phyloP scores from a whole-genome alignment of 2,113 vertebrate genomes.

The Sylvietta virens region DNA sequence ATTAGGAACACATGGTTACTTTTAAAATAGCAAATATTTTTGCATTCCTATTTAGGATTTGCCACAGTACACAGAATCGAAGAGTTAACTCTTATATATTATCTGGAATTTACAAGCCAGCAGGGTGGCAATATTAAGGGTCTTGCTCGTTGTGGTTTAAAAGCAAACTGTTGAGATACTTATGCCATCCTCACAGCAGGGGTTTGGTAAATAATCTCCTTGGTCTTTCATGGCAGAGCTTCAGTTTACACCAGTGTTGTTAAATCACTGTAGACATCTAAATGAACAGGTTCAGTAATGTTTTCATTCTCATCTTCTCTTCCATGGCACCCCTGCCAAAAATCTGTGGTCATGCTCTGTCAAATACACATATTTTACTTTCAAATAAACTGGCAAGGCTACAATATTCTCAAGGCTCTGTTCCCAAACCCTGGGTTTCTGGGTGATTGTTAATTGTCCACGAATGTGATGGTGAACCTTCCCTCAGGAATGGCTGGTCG shows the following conservation, averaged over 20 bases:
- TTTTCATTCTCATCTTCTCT: neutral
- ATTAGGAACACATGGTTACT: neutral
- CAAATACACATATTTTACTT: neutral
- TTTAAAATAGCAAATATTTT: neutral
- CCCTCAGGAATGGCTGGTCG: neutral
- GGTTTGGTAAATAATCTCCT: neutral
- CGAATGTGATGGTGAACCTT: neutral
- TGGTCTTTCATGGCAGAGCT: neutral
- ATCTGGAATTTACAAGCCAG: neutral
- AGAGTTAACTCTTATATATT: neutral
- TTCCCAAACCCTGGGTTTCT: neutral
- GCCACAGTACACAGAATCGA: neutral
- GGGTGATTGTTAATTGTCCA: neutral
- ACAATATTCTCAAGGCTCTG: neutral
- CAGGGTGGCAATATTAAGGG: neutral
- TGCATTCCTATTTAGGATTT: neutral
- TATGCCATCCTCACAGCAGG: neutral
- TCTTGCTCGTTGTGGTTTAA: neutral
- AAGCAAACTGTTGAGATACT: neutral
- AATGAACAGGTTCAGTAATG: neutral
- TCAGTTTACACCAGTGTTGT: neutral
- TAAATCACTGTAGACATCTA: neutral
- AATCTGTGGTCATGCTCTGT: neutral
- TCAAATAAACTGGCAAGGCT: neutral
- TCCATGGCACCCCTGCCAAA: neutral